Evolutionary conservation across 2,797 vertebrate species (phyloP), one percentile per base, ranked within the genome.

Genomic region (Gadopsis marmoratus): DNA sequence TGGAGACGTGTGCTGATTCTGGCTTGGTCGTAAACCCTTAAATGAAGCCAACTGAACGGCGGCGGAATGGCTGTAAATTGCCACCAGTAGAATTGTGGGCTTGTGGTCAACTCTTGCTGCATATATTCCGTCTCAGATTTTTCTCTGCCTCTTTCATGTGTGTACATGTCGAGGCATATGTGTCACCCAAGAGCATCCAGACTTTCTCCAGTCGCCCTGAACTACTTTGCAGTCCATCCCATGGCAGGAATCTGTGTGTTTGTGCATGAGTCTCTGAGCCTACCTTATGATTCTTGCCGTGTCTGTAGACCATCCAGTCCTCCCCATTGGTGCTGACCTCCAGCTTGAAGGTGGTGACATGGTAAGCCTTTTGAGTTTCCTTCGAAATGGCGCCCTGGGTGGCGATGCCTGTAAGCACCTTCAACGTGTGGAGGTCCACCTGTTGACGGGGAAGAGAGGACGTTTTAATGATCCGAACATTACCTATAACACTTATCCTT

Each of bases 221-320:
- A 21, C 48, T 68, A 23, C 35, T 55, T 59, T 62, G 62, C 11
- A 13, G 54, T 19, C 54, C 31, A 29, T 13, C 29, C 9, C 23
- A 26, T 41, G 21, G 71, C 29, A 56, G 45, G 31, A 53, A 43
- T 59, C 13, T 67, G 29, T 54, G 68, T 14, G 39, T 47, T 3
- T 39, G 47, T 74, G 45, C 17, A 19, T 35, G 58, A 53, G 53
- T 39, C 16, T 48, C 29, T n/a, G 33, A 26, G 50, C 86, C 58
- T 95, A 98, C 98, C 97, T 99, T 99, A 51, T 99, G 98, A 91
- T 98, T 99, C 94, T 99, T 99, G 91, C 97, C 97, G 0, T 99
- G 97, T 29, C 98, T 95, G 92, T 98, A 99, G 81, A 98, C 95
- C 97, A 99, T 99, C 98, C 98, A 99, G 94, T 99, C 98, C 83